Percentiles rank a stretch among this genome's conserved stretches.
These are phyloP conservation scores for Drepana arcuata DNA, from an alignment of 1,140 invertebrate genomes.

Conservation along the genomic window DNA sequence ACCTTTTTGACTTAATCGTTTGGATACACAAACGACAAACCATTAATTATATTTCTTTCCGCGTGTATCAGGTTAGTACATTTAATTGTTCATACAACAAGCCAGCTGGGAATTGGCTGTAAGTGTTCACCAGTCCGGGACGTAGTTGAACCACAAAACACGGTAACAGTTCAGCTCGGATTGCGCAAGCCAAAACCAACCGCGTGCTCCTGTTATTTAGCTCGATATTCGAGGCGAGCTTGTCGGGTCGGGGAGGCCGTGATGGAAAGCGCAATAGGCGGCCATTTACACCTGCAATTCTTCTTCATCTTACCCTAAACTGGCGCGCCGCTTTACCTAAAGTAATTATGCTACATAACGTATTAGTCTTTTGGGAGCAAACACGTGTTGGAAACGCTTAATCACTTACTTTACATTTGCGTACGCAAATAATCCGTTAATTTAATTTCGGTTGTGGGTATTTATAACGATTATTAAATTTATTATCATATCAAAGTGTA, in stretches of 20 bases:
- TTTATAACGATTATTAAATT: slow-evolving; percentile 64
- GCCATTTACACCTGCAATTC: slow-evolving; percentile 64
- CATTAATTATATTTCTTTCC: slow-evolving; percentile 61
- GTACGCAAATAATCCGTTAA: slow-evolving; percentile 65
- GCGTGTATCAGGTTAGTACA: slow-evolving; percentile 48
- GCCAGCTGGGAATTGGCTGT: slow-evolving; percentile 61
- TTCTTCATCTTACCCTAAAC: slow-evolving; percentile 65
- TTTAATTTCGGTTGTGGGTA: slow-evolving; percentile 56
- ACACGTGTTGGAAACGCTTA: slow-evolving; percentile 62
- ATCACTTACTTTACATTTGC: slow-evolving; percentile 65
- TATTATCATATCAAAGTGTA: slow-evolving; percentile 64
- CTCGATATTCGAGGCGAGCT: slow-evolving; percentile 24
- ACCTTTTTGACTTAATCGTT: too few relatives aligned
- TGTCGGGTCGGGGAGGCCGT: slow-evolving; percentile 12
- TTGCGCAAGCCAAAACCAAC: slow-evolving; percentile 35
- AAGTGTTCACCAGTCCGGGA: slow-evolving; percentile 56
- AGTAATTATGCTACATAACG: slow-evolving; percentile 67
- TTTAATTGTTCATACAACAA: slow-evolving; percentile 69
- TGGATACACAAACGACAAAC: too few relatives aligned
- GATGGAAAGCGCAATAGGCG: slow-evolving; percentile 57
- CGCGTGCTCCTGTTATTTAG: slow-evolving; percentile 33
- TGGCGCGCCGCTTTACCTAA: slow-evolving; percentile 58
- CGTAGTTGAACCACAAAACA: slow-evolving; percentile 48
- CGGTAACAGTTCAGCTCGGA: slow-evolving; percentile 36
- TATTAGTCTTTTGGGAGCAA: slow-evolving; percentile 66